Conservation (phyloP, 2,888 invertebrate species). For the Tetheella fluctuosa region DNA sequence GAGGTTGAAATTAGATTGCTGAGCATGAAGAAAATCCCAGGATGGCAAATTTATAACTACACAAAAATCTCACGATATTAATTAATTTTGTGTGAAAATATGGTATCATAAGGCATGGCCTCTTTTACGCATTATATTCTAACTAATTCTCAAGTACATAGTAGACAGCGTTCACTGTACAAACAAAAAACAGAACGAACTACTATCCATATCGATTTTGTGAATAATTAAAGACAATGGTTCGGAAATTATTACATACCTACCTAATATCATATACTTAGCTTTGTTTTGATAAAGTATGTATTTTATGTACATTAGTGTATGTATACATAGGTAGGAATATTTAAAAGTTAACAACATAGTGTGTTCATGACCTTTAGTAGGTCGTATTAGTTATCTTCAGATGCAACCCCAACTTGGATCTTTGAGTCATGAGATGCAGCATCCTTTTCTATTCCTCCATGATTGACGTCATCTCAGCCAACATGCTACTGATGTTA, state of each 20-base stretch:
- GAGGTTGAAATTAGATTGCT: no score
- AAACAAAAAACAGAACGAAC: slow-evolving; percentile 32
- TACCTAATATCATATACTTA: slow-evolving; percentile 12
- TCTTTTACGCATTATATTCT: slow-evolving; percentile 1
- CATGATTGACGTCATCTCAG: no score
- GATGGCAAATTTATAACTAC: no score
- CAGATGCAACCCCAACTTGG: no score
- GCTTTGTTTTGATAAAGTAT: not conserved
- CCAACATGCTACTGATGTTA: no score
- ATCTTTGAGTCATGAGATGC: no score
- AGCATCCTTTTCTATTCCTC: no score
- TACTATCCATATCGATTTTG: slow-evolving; percentile 49
- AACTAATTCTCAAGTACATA: not conserved
- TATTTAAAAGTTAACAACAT: not conserved
- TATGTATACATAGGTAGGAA: not conserved
- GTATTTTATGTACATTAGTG: not conserved
- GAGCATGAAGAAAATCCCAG: no score
- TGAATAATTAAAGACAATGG: slow-evolving; percentile 50
- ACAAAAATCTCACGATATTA: no score
- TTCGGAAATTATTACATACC: slow-evolving; percentile 10
- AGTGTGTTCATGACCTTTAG: not conserved
- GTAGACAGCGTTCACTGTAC: not conserved
- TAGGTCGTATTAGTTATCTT: not conserved
- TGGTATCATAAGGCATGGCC: not conserved
- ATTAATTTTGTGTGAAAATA: no score